Evolutionary conservation across 2,888 invertebrate genomes (phyloP), one percentile per base, ranked within the genome.

Genomic region (Eustalomyia histrio): DNA sequence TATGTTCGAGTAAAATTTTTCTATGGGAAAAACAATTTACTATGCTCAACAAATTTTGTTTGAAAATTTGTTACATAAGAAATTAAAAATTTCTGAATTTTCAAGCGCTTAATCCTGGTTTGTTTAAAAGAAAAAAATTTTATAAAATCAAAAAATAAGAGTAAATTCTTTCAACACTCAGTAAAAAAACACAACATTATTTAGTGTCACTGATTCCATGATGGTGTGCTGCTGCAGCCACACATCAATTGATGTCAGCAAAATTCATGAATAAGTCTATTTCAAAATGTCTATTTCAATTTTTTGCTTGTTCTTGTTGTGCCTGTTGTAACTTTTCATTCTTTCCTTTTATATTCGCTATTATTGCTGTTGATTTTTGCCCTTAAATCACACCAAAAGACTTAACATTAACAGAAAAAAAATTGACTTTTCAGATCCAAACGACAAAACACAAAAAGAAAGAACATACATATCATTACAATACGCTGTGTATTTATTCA

Each of bases 161-260:
- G 4, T 29, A 7, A 29, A 4, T 29, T 29, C 29, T 29, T 29
- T 29, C 29, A 29, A 29, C 7, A 29, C 29, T 29, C 29, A 6
- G 29, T 7, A 6, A 6, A 6, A 6, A 29, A 29, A 29, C 7
- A 1, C 29, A 29, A 33, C 57, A 50, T 58, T 39, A 50, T 21
- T 39, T 24, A 53, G 50, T 68, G 65, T 73, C 24, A 63, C 24
- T 55, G 24, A 47, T 24, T 65, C 58, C 55, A 50, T 57, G 33
- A 4, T 64, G 12, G 12, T 57, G 43, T 57, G 14, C 18, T 17
- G 39, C 53, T 72, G 53, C 39, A 63, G 61, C 53, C 63, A 74
- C 71, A 64, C 52, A 71, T 78, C 74, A 81, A 67, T 81, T 67
- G 81, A 78, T 78, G 81, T 71, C 81, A 81, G 61, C 71, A 71